Conservation (phyloP, 2,888 invertebrate species). For the Meiosimyza decipiens region DNA sequence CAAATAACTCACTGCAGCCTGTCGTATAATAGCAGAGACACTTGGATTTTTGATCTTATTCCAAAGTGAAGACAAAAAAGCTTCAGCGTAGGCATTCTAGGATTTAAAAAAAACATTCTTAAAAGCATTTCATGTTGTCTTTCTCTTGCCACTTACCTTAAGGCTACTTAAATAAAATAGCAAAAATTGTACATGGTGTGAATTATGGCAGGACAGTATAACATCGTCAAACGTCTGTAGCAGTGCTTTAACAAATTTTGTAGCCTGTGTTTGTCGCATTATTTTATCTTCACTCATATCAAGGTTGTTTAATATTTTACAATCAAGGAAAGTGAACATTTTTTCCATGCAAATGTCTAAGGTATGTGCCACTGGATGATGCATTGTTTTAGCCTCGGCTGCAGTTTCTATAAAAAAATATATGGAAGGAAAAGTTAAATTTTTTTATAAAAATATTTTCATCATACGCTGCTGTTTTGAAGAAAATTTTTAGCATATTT, state of each 20-base stretch:
- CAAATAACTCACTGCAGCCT: slow-evolving; percentile 79
- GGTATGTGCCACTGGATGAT: slow-evolving; percentile 72
- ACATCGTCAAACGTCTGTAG: slow-evolving; percentile 81
- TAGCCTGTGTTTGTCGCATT: slow-evolving; percentile 66
- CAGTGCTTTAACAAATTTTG: slow-evolving; percentile 69
- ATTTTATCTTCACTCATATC: slow-evolving; percentile 60
- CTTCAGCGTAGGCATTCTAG: slow-evolving; percentile 66
- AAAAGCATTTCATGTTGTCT: background rate
- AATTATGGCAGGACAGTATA: slow-evolving; percentile 85
- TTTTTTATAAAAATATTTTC: too few species aligned
- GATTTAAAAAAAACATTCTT: background rate
- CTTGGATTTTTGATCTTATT: slow-evolving; percentile 77
- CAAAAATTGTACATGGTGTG: slow-evolving; percentile 81
- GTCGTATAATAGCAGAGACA: slow-evolving; percentile 73
- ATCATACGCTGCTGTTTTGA: too few species aligned
- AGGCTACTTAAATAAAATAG: slow-evolving; percentile 80
- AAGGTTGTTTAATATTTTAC: slow-evolving; percentile 47
- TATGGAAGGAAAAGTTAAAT: too few species aligned
- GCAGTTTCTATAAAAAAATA: background rate
- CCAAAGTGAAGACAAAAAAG: slow-evolving; percentile 80
- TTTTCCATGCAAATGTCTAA: slow-evolving; percentile 84
- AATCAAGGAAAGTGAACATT: slow-evolving; percentile 74
- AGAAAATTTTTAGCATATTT: too few species aligned
- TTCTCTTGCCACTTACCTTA: slow-evolving; percentile 61
- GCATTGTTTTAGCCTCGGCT: slow-evolving; percentile 55